phyloP scores from a whole-genome alignment of 2,113 vertebrate species.

The Cynopterus brachyotis region DNA sequence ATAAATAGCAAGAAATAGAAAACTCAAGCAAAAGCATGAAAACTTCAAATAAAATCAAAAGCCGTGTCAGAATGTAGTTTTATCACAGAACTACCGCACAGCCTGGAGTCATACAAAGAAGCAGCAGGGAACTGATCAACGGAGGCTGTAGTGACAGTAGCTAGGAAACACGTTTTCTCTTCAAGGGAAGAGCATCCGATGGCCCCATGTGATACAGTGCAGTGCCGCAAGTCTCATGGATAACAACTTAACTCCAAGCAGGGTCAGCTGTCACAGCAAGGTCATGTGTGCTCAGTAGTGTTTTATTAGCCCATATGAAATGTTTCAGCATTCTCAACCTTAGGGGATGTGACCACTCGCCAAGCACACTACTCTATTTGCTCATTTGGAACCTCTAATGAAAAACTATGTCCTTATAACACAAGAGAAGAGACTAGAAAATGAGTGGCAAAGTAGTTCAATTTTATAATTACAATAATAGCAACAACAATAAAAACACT shows the following conservation, averaged over 20 bases:
- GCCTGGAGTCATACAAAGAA: conserved; percentile 58
- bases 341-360: background rate
- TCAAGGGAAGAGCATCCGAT: conserved; percentile 63
- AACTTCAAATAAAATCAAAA: conserved; percentile 71
- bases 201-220: background rate
- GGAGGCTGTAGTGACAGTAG: conserved; percentile 36
- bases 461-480: background rate
- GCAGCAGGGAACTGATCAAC: conserved; percentile 65
- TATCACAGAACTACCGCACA: background rate
- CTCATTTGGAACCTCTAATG: background rate
- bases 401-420: background rate
- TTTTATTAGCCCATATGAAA: conserved; percentile 18
- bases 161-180: conserved; percentile 45
- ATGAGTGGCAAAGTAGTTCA: background rate
- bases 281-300: conserved; percentile 36
- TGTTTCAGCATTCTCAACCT: conserved; percentile 9
- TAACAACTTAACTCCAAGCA: conserved; percentile 63
- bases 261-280: conserved; percentile 57
- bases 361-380: background rate
- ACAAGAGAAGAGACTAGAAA: background rate
- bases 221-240: background rate
- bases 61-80: conserved; percentile 14
- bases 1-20: conserved; percentile 67
- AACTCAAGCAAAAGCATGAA: conserved; percentile 52
- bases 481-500: background rate